Evolutionary conservation across 2,113 vertebrate species (phyloP).

Genomic region (Megaceryle torquata): DNA sequence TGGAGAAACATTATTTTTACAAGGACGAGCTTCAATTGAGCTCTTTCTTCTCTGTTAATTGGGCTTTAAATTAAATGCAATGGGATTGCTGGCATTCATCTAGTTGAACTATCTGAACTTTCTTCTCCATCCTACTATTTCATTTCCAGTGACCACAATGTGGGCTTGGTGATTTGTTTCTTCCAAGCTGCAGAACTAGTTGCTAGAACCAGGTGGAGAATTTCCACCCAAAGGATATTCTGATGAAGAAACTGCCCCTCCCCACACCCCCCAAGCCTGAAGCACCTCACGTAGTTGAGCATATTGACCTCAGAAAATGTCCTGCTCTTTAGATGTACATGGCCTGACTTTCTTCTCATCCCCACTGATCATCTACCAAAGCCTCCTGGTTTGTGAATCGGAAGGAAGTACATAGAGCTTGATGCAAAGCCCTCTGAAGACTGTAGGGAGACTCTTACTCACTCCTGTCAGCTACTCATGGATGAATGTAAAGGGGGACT

Average conservation of each 20-base stretch:
- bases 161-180: background rate
- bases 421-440: background rate
- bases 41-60: slow-evolving; percentile 54
- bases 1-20: background rate
- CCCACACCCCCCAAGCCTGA: background rate
- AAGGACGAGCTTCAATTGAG: background rate
- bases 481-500: too few species aligned
- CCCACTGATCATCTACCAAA: background rate
- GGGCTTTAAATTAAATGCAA: slow-evolving; percentile 28
- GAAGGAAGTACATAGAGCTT: background rate
- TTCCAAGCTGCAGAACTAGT: background rate
- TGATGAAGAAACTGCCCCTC: background rate
- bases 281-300: background rate
- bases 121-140: background rate
- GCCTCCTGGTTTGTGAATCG: background rate
- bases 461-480: too few species aligned
- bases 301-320: background rate
- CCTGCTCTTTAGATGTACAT: background rate
- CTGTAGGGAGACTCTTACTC: background rate
- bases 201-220: background rate
- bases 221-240: background rate
- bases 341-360: background rate
- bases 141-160: background rate
- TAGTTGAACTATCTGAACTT: background rate
- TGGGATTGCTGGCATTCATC: background rate